Evolutionary conservation across 92 coral and sea anemone species (phyloP).

Genomic region (Porites rus): DNA sequence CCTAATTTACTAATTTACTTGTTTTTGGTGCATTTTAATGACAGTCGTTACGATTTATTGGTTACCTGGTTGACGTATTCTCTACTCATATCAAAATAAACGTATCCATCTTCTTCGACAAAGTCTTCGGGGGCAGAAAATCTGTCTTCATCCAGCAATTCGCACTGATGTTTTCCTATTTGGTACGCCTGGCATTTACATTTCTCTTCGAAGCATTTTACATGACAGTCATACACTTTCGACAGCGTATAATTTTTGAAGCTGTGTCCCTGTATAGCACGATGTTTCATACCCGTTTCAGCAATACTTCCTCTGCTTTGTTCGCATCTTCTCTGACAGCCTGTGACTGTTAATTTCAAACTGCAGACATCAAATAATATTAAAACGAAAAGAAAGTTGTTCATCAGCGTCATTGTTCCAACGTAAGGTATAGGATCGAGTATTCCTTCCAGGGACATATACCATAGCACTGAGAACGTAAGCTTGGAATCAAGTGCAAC

Average conservation of each 20-base stretch:
- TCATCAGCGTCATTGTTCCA: neutral
- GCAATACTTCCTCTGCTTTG: neutral
- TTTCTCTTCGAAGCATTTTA: constrained; percentile 37
- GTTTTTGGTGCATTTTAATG: no score
- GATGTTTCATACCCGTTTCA: constrained; percentile 6
- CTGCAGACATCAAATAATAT: neutral
- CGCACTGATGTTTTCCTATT: constrained; percentile 16
- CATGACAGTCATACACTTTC: constrained; percentile 14
- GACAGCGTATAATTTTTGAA: constrained; percentile 34
- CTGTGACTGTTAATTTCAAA: neutral
- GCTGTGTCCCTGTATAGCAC: constrained; percentile 45
- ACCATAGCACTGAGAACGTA: no score
- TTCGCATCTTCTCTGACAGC: neutral
- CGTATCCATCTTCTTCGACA: neutral
- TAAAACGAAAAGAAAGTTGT: no score
- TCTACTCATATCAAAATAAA: constrained; percentile 19
- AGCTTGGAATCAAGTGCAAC: no score
- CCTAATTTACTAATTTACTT: no score
- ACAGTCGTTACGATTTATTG: no score
- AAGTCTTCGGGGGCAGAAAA: constrained; percentile 27
- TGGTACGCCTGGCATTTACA: constrained; percentile 52
- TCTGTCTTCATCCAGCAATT: constrained; percentile 37
- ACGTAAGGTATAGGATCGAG: neutral
- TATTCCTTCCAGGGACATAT: no score
- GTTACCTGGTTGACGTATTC: constrained; percentile 19